Percentiles rank a stretch among this genome's conserved stretches.
These are phyloP conservation scores for Huso huso DNA, from an alignment of 2,797 vertebrate species.

Conservation along the genomic window DNA sequence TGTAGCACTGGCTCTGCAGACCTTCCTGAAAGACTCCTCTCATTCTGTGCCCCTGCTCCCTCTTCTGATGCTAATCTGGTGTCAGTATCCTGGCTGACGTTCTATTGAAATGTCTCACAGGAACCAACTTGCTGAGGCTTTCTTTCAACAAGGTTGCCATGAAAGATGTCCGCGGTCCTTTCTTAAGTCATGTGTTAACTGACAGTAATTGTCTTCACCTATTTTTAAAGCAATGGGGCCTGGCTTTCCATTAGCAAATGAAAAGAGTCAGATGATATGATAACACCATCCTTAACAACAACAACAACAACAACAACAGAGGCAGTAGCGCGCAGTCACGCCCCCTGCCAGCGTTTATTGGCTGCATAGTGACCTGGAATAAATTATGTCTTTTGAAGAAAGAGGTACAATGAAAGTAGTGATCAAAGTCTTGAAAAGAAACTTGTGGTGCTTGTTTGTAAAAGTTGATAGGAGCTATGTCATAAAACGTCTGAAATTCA, in stretches of 20 bases:
- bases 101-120: slow-evolving; percentile 29
- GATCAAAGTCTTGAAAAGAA: too few species aligned
- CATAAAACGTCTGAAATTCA: too few species aligned
- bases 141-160: slow-evolving; percentile 22
- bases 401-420: not conserved
- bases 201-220: slow-evolving; percentile 27
- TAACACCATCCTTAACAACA: slow-evolving; percentile 10
- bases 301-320: not conserved
- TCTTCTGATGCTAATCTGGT: slow-evolving; percentile 28
- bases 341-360: too few species aligned
- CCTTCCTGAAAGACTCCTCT: slow-evolving; percentile 32
- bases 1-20: slow-evolving; percentile 29
- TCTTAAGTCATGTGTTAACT: slow-evolving; percentile 27
- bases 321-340: too few species aligned
- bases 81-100: slow-evolving; percentile 29
- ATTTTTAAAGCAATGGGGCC: slow-evolving; percentile 16
- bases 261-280: slow-evolving; percentile 22
- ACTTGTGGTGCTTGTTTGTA: too few species aligned
- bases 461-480: too few species aligned
- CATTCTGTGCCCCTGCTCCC: slow-evolving; percentile 34
- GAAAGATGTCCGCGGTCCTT: slow-evolving; percentile 12
- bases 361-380: slow-evolving; percentile 13
- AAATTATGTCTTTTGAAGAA: not conserved
- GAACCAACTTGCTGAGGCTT: slow-evolving; percentile 26
- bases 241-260: slow-evolving; percentile 21